Base-by-base conservation (phyloP, 2,888 invertebrate genomes). In the Uropetala carovei region DNA sequence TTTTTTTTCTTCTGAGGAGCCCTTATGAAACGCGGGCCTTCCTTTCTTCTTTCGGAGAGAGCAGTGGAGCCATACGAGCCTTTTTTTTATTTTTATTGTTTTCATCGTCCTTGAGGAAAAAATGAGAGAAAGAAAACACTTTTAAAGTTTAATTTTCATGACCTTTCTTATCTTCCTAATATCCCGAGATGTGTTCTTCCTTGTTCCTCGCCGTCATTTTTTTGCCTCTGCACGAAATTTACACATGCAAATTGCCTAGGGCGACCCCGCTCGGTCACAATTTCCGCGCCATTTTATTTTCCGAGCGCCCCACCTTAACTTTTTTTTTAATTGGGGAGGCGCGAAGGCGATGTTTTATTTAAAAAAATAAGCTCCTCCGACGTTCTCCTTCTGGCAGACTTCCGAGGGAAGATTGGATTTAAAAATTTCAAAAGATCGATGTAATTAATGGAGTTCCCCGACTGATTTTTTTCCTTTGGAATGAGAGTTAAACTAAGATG, bases 321-420 rank as follows among this genome's bases (percentile, higher is more conserved):
- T n/a, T n/a, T 75, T 75, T 75, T 75, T 22, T 75, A 75, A 75
- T 27, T 75, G 75, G 75, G 27, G 22, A 75, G 75, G 27, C 27
- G 27, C 27, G n/a, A 10, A 18, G 68, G 11, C 68, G 27, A 75
- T 75, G 75, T n/a, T 75, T 75, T 75, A 75, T 75, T 75, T 75
- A 75, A 18, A 11, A 75, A 27, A 22, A 22, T n/a, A 75, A 27
- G 27, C 22, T 9, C 68, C n/a, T 10, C 13, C 75, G 75, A 11
- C 22, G 22, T 18, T 27, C 14, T 13, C 27, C 75, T 27, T 68
- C 68, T n/a, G 68, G 68, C 18, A 22, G 22, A 22, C 43, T 43
- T 43, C 43, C 68, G 68, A 27, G 27, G 13, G 75, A 75, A 75
- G 75, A 75, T 75, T 75, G 75, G 75, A 75, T 75, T 75, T 75